Evolutionary conservation across 2,888 invertebrate genomes (phyloP).

Genomic region (Thera britannica): DNA sequence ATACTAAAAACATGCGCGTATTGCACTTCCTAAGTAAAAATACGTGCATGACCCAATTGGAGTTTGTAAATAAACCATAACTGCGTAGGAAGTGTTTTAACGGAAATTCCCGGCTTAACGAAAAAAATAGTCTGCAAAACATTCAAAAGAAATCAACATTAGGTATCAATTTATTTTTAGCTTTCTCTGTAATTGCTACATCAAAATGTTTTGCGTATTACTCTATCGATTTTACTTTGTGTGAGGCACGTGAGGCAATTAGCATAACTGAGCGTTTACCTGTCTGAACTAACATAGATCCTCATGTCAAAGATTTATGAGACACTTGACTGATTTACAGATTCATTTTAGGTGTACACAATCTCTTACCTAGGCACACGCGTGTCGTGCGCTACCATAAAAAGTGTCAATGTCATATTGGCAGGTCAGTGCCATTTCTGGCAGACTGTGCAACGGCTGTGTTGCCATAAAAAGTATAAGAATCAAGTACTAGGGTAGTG

Average conservation of each 20-base stretch:
- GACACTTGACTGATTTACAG: conserved; percentile 15
- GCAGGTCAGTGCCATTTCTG: conserved; percentile 27
- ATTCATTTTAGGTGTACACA: not conserved
- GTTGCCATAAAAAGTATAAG: conserved; percentile 18
- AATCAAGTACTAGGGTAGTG: not conserved
- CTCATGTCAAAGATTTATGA: conserved; percentile 13
- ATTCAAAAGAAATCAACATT: not conserved
- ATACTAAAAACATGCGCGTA: no score
- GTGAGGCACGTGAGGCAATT: conserved; percentile 33
- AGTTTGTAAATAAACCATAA: not conserved
- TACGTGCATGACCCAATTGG: not conserved
- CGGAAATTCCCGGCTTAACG: not conserved
- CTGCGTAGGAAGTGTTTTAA: not conserved
- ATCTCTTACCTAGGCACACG: not conserved
- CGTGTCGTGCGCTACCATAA: conserved; percentile 9
- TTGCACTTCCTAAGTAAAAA: not conserved
- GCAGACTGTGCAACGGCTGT: conserved; percentile 10
- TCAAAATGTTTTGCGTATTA: conserved; percentile 20
- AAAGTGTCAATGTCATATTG: conserved; percentile 30
- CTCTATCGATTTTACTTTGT: conserved; percentile 21
- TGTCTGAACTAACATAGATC: conserved; percentile 18
- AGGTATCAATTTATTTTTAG: conserved; percentile 15
- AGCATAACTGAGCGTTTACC: conserved; percentile 33
- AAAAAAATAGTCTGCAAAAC: not conserved
- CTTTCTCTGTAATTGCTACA: conserved; percentile 16